Evolutionary conservation across 2,797 vertebrate genomes (phyloP), one percentile per base, ranked within the genome.

Genomic region (Coregonus suidteri): DNA sequence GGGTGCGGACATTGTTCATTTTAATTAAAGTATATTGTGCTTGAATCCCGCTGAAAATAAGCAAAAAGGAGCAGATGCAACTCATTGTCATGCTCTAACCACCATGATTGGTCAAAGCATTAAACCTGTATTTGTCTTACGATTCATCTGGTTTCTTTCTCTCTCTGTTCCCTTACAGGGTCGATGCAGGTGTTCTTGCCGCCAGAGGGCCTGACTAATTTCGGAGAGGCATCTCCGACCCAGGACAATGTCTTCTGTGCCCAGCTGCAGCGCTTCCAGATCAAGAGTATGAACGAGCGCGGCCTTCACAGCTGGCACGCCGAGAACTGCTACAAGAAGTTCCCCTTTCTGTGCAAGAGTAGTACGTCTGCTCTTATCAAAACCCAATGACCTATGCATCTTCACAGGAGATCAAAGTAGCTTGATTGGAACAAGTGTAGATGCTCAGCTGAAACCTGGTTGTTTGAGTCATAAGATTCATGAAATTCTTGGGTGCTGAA

Each of bases 271-370:
- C 97, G 95, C 71, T 98, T 97, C 86, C 95, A 94, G 89, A 95
- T 96, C 70, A 95, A 95, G n/a, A 95, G 92, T 73, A 96, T 99
- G 80, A 95, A 96, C 54, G 97, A 96, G 75, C 93, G 94, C 0
- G 97, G 96, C 70, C 94, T 98, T 31, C 98, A 99, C 92, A 98
- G 98, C 94, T 99, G 98, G 98, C 95, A 96, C 0, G 96, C 97
- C 0, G 97, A 99, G 87, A 98, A 97, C 96, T 99, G 98, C 94
- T 95, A 98, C 30, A 96, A 98, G 90, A 95, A 97, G 82, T 98
- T 97, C 2, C 96, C 98, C 0, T 99, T 99, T 82, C 96, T 99
- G 79, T 99, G 98, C 95, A 99, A 99, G 92, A 95, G 97, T 84
- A 96, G 98, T 99, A 94, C 76, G 97, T 87, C 35, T 3, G 1